Percentiles rank a stretch among this genome's conserved stretches.
Conservation (phyloP, 2,797 vertebrate genomes). For the Sandelia bainsii region DNA sequence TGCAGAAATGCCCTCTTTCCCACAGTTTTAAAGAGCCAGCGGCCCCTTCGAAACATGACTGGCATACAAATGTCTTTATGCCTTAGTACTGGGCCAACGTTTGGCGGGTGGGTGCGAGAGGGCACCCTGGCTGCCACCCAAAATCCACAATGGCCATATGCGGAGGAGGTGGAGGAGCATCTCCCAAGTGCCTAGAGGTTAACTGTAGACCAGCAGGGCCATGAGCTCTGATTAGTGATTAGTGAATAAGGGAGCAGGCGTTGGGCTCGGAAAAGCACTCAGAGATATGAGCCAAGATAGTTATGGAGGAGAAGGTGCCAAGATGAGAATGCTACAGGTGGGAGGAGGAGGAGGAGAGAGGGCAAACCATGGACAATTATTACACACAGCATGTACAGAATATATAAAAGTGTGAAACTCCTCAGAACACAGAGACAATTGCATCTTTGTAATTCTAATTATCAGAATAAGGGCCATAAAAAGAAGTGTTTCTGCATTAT, state of each 20-base stretch:
- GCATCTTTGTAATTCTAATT: slow-evolving; percentile 29
- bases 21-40: slow-evolving; percentile 82
- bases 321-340: slow-evolving; percentile 54
- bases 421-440: slow-evolving; percentile 16
- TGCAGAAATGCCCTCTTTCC: slow-evolving; percentile 79
- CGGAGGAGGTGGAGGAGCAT: slow-evolving; percentile 57
- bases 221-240: slow-evolving; percentile 69
- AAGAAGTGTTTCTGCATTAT: slow-evolving; percentile 7
- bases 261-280: slow-evolving; percentile 39
- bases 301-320: slow-evolving; percentile 56
- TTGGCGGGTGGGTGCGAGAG: slow-evolving; percentile 52
- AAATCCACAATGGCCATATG: slow-evolving; percentile 70
- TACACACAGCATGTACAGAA: slow-evolving; percentile 15
- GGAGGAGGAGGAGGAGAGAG: slow-evolving; percentile 17
- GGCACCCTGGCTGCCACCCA: slow-evolving; percentile 75
- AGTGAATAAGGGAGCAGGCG: slow-evolving; percentile 50
- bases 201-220: slow-evolving; percentile 67
- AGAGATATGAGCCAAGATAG: slow-evolving; percentile 57
- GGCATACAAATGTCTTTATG: slow-evolving; percentile 78
- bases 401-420: slow-evolving; percentile 38
- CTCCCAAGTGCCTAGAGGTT: slow-evolving; percentile 73
- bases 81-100: slow-evolving; percentile 37
- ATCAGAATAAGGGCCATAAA: slow-evolving; percentile 6
- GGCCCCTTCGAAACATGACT: slow-evolving; percentile 71
- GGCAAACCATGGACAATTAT: slow-evolving; percentile 25